A percentile compares a stretch with the other conserved stretches of the same genome.
These are phyloP conservation scores for Neomonachus schauinslandi DNA, from an alignment of 2,113 vertebrate species.

Conservation along the genomic window DNA sequence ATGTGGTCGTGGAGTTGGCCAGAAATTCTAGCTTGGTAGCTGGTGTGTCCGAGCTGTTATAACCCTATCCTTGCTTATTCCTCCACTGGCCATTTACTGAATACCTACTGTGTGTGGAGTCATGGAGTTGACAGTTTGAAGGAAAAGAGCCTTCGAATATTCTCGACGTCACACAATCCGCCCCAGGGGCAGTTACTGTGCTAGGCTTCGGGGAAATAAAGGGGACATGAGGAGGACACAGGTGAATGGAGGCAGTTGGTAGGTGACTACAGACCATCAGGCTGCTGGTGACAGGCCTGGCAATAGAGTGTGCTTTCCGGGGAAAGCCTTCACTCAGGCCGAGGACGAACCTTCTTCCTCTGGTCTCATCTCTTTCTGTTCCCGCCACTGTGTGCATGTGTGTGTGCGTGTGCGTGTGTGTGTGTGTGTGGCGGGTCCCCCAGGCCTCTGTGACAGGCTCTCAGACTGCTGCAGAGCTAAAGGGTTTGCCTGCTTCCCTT, in stretches of 20 bases:
- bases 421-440: not conserved
- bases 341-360: not conserved
- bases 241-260: fast-evolving
- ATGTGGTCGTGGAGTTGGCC: not conserved
- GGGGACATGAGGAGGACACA: not conserved
- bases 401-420: not conserved
- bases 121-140: not conserved
- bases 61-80: fast-evolving
- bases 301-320: no score
- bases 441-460: not conserved
- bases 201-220: not conserved
- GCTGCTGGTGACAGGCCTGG: not conserved
- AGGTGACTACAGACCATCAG: not conserved
- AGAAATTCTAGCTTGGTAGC: not conserved
- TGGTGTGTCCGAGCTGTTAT: not conserved
- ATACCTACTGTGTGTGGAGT: not conserved
- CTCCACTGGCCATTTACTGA: not conserved
- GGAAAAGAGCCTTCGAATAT: not conserved
- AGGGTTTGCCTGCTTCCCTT: not conserved
- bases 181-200: fast-evolving
- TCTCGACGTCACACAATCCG: not conserved
- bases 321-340: fast-evolving
- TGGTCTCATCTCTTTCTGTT: no score
- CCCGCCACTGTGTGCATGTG: fast-evolving
- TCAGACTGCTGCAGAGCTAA: fast-evolving